Base-by-base conservation (phyloP, 2,797 vertebrate species). In the Microtus californicus region DNA sequence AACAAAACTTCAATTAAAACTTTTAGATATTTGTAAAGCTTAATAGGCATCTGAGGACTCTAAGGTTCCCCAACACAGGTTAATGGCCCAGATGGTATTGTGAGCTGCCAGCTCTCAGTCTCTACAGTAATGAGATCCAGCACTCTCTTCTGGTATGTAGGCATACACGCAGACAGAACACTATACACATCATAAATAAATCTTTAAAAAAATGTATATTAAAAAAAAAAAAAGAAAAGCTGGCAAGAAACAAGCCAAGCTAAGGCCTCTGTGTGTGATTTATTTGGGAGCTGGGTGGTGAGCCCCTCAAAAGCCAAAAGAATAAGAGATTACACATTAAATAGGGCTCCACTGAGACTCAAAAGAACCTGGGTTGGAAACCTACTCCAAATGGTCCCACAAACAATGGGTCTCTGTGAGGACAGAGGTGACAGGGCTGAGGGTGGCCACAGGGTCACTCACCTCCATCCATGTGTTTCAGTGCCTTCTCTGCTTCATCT, bases 391-490 rank as follows among this genome's bases (percentile, higher is more conserved):
- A 83, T 6, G 69, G 27, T 34, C 40, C 7, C 10, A 14, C 0
- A 1, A 7, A 37, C 37, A 6, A 29, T 3, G 0, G 71, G 21
- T 12, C 11, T 21, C 82, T 54, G 5, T 51, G 19, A 54, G 74
- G 37, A 85, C 48, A 91, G 45, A 56, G 27, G n/a, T 27, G 21
- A 21, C 6, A 56, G 37, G 37, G 9, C 15, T 15, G 21, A 45
- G 15, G 40, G 6, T 14, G 7, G 71, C 19, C 17, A 29, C 25
- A 74, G 73, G 9, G 56, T 25, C 67, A 96, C 95, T 43, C 96
- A 99, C 99, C 99, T 98, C 99, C 99, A 25, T 99, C 99, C 99
- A 99, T 99, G 98, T 99, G 99, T 91, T 99, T 99, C 94, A 99
- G 98, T 0, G 99, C 99, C 97, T 99, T 99, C 97, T 99, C 99